These are phyloP conservation scores for Muscidifurax raptorellus DNA, from an alignment of 1,140 invertebrate genomes.

Conservation along the genomic window DNA sequence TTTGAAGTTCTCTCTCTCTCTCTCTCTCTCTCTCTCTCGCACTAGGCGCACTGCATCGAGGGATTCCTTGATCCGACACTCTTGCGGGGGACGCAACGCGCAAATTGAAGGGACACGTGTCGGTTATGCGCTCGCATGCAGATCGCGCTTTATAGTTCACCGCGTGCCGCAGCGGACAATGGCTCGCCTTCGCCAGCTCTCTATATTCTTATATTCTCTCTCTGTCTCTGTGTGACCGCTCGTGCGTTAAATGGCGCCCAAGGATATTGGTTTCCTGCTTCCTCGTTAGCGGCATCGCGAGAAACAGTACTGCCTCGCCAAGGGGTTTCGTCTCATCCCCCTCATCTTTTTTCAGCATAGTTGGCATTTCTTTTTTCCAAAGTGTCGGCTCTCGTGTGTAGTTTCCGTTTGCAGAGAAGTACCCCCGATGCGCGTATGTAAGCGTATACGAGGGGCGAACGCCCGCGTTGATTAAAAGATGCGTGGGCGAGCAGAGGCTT, in stretches of 20 bases:
- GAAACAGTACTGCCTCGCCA: background rate
- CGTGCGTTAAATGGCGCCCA: constrained; percentile 20
- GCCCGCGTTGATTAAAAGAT: background rate
- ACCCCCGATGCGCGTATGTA: background rate
- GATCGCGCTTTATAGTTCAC: background rate
- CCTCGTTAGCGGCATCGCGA: constrained; percentile 19
- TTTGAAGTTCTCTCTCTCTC: constrained; percentile 35
- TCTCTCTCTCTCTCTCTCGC: background rate
- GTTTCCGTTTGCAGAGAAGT: background rate
- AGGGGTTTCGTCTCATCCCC: background rate
- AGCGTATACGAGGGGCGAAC: background rate
- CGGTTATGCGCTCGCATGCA: constrained; percentile 11
- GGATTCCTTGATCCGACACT: constrained; percentile 36
- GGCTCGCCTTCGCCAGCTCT: background rate
- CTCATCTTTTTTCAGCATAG: background rate
- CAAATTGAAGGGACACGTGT: constrained; percentile 46
- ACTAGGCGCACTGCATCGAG: background rate
- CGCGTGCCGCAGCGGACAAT: constrained; percentile 38
- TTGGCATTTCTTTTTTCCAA: background rate
- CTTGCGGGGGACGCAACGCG: background rate
- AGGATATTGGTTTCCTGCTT: constrained; percentile 39
- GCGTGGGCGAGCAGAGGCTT: background rate
- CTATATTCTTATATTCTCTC: no score
- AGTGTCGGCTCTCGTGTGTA: background rate
- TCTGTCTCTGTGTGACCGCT: constrained; percentile 4